Evolutionary conservation across 2,797 vertebrate species (phyloP), one percentile per base, ranked within the genome.

Genomic region (Aplochiton taeniatus): DNA sequence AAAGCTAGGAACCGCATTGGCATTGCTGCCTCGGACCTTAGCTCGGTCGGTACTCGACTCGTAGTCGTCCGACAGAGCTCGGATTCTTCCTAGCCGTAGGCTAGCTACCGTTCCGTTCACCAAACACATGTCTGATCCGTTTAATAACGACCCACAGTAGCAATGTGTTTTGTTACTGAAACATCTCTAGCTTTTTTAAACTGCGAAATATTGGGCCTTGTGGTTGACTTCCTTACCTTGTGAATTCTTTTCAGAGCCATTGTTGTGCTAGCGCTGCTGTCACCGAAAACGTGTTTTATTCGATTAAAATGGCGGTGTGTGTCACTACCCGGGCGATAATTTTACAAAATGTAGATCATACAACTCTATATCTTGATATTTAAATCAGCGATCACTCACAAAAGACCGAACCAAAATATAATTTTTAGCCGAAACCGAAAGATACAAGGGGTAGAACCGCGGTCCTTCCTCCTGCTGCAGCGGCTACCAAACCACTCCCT

Each of bases 191-290:
- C 46, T 7, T 13, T 61, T 5, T 48, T 58, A 77, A 84, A 80
- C 75, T 79, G 82, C 81, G 84, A 84, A 82, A 75, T 45, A 58
- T 77, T 0, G 73, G 88, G 88, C 88, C 87, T 89, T 65, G 78
- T 12, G 78, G 80, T 68, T 81, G 81, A 91, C 85, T 85, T 88
- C 85, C 94, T 94, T 93, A 96, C 95, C 95, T 96, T 96, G 90
- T 96, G 94, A 93, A 96, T 96, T 94, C 95, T 95, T 92, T 96
- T 96, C 89, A 96, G 92, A 93, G 95, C 95, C 95, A 96, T 96
- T 93, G 93, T 93, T 94, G 92, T 93, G 92, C 86, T 88, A 89
- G 90, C 90, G 89, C 86, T 91, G 89, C 89, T 90, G 91, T 91
- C 92, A 91, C 90, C 82, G 90, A 87, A 91, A 93, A 91, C 88